Base-by-base conservation (phyloP, 2,797 vertebrate genomes). In the Enteromius unitaeniatus region DNA sequence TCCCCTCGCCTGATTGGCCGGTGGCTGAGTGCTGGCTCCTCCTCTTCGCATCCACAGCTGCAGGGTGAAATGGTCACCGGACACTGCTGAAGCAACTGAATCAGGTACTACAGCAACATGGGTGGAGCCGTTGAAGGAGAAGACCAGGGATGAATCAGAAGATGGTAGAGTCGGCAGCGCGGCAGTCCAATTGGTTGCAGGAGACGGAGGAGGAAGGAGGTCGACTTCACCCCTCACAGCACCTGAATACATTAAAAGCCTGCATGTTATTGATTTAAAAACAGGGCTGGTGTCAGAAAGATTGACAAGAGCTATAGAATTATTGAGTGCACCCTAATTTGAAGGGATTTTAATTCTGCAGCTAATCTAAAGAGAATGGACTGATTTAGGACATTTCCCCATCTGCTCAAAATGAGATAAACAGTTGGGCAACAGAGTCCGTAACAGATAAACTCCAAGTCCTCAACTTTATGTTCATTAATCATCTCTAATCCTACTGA, bases 21-120 rank as follows among this genome's bases (percentile, higher is more conserved):
- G 78, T 0, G 92, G 86, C 86, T 96, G 95, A 72, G 91, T 88
- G 84, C 94, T 95, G 85, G 92, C 91, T 0, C 96, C 95, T 0
- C 96, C 96, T 2, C 98, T 95, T 81, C 98, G 96, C 95, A 99
- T 97, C 98, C 98, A 99, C 47, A 99, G 94, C 5, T 98, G 98
- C 84, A 99, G 94, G 83, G 98, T 99, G 85, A 99, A 98, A 89
- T 98, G 97, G 93, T 99, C 98, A 19, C 96, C 92, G 0, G 98
- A 97, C 85, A 99, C 92, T 3, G 95, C 94, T 0, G 96, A 93
- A 17, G 96, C 96, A 40, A 98, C 91, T 0, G 92, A 82, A 77
- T 96, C 90, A 0, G 98, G 97, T 87, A 99, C 96, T 86, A 96
- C 94, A 5, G 97, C 97, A 0, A 97, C 95, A n/a, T 99, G 97